Conservation (phyloP, 2,797 vertebrate genomes). For the Manis pentadactyla region DNA sequence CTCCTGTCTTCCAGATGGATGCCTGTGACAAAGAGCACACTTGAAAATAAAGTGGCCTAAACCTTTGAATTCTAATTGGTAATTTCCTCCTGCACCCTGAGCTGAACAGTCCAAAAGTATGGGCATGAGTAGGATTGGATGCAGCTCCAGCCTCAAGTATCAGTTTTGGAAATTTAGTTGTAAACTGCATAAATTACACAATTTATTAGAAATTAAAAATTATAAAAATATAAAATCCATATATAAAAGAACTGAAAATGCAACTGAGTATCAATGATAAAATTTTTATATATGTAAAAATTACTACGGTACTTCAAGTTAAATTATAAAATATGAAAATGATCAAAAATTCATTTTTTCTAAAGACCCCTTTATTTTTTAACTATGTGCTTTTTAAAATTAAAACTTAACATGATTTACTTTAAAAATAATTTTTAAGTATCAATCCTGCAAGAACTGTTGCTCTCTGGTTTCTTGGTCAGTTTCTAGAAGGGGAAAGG, state of each 20-base stretch:
- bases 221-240: neutral
- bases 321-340: neutral
- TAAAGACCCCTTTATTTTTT: neutral
- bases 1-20: neutral
- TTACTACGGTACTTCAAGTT: neutral
- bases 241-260: neutral
- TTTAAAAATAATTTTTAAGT: neutral
- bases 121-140: neutral
- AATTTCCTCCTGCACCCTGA: neutral
- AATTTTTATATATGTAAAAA: neutral
- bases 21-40: neutral
- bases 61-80: neutral
- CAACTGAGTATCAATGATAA: neutral
- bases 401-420: neutral
- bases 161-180: neutral
- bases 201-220: neutral
- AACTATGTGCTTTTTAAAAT: neutral
- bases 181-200: neutral
- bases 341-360: neutral
- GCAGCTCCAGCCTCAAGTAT: neutral
- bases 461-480: neutral
- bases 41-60: neutral
- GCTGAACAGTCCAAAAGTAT: neutral
- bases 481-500: neutral
- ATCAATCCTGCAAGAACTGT: neutral